Percentiles rank a stretch among this genome's conserved stretches.
phyloP scores from a whole-genome alignment of 2,888 invertebrate genomes.

The Temnothorax unifasciatus region DNA sequence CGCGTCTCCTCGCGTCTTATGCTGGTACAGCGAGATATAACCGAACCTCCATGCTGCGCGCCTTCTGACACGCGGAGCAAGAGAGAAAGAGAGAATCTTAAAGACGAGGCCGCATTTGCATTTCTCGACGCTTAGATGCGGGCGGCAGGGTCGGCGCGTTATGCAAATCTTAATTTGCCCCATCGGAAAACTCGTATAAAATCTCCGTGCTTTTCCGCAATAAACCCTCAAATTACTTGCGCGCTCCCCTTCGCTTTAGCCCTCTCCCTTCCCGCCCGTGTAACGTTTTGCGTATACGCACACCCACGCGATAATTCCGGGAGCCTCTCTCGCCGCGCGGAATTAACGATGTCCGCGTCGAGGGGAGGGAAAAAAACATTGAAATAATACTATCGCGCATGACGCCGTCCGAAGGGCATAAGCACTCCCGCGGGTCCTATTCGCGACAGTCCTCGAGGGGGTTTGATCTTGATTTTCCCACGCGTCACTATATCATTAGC shows the following conservation, averaged over 20 bases:
- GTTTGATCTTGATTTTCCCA: conserved; percentile 50
- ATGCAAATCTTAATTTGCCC: conserved; percentile 81
- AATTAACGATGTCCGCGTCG: conserved; percentile 20
- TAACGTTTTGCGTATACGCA: conserved; percentile 2
- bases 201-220: conserved; percentile 74
- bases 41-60: conserved; percentile 14
- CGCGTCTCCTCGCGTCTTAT: conserved; percentile 18
- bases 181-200: conserved; percentile 77
- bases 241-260: conserved; percentile 30
- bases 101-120: conserved; percentile 73
- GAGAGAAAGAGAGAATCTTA: conserved; percentile 42
- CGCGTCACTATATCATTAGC: conserved; percentile 47
- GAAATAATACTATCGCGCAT: conserved; percentile 21
- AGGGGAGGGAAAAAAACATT: neutral
- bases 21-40: conserved; percentile 49
- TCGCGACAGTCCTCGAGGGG: neutral
- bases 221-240: conserved; percentile 72
- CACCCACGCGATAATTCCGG: neutral
- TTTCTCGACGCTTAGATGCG: conserved; percentile 74
- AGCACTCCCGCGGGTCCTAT: conserved; percentile 11
- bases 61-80: neutral
- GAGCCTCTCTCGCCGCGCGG: neutral
- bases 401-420: neutral
- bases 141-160: conserved; percentile 70
- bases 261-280: neutral